Percentiles rank a stretch among this genome's conserved stretches.
Evolutionary conservation across 2,797 vertebrate genomes (phyloP).

Genomic region (Gastrophryne carolinensis): DNA sequence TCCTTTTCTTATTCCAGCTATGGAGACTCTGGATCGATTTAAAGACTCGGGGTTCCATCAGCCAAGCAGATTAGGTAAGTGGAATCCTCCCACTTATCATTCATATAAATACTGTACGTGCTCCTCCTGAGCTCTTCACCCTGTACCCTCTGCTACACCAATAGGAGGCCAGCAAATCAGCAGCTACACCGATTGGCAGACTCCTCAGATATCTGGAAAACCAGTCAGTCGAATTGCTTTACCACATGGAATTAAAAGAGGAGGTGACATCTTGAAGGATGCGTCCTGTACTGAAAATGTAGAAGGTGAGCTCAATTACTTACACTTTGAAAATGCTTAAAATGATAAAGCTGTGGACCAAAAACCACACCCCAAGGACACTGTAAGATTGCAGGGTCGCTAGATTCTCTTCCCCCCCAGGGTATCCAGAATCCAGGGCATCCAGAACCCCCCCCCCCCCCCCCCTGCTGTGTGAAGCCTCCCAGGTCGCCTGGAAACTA

Average conservation of each 20-base stretch:
- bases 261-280: constrained; percentile 76
- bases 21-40: constrained; percentile 65
- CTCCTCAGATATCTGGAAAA: constrained; percentile 77
- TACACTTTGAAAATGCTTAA: too few relatives aligned
- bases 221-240: constrained; percentile 79
- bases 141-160: constrained; percentile 51
- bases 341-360: too few relatives aligned
- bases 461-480: too few relatives aligned
- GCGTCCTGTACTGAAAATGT: constrained; percentile 80
- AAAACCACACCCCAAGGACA: too few relatives aligned
- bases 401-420: too few relatives aligned
- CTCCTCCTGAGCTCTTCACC: neutral
- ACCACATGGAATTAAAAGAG: constrained; percentile 69
- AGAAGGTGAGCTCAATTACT: constrained; percentile 76
- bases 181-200: constrained; percentile 82
- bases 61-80: constrained; percentile 54
- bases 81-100: too few relatives aligned
- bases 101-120: too few relatives aligned
- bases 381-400: too few relatives aligned
- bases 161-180: constrained; percentile 53
- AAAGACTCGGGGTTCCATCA: constrained; percentile 61
- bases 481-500: too few relatives aligned
- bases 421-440: too few relatives aligned
- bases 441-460: too few relatives aligned
- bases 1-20: constrained; percentile 28